A percentile compares a stretch with the other conserved stretches of the same genome.
Evolutionary conservation across 2,888 invertebrate species (phyloP).

Genomic region (Pinctada fucata): DNA sequence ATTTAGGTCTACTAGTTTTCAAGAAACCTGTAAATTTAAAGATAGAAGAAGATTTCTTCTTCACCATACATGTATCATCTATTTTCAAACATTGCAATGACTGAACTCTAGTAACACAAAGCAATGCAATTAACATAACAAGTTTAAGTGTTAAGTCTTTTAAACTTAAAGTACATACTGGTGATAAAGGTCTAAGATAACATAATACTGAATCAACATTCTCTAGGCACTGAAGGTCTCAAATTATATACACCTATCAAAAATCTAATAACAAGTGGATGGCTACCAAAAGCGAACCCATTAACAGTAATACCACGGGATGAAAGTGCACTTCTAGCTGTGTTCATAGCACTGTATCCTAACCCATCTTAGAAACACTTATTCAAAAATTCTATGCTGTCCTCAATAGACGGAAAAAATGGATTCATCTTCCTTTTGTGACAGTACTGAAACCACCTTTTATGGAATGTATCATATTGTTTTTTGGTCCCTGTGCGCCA

Average conservation of each 20-base stretch:
- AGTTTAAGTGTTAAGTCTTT: conserved; percentile 39
- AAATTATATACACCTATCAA: conserved; percentile 45
- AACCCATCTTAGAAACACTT: conserved; percentile 24
- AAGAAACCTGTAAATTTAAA: conserved; percentile 22
- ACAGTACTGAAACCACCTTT: conserved; percentile 40
- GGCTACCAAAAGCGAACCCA: conserved; percentile 25
- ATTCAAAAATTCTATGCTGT: conserved; percentile 41
- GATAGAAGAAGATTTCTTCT: conserved; percentile 27
- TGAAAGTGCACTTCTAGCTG: conserved; percentile 37
- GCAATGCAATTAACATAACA: conserved; percentile 34
- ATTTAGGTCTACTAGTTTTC: conserved; percentile 19
- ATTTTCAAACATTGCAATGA: conserved; percentile 29
- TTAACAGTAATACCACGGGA: conserved; percentile 30
- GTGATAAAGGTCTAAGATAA: conserved; percentile 1
- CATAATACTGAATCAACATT: neutral
- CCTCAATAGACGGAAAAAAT: conserved; percentile 25
- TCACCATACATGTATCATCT: conserved; percentile 17
- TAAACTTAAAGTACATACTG: conserved; percentile 10
- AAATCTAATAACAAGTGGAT: conserved; percentile 43
- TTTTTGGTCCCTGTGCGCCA: conserved; percentile 44
- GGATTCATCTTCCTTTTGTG: conserved; percentile 29
- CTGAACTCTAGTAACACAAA: conserved; percentile 32
- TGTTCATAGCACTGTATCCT: conserved; percentile 44
- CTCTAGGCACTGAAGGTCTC: conserved; percentile 27
- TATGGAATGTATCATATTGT: conserved; percentile 41